Conservation (phyloP, 2,888 invertebrate genomes). For the Graphium colonna region DNA sequence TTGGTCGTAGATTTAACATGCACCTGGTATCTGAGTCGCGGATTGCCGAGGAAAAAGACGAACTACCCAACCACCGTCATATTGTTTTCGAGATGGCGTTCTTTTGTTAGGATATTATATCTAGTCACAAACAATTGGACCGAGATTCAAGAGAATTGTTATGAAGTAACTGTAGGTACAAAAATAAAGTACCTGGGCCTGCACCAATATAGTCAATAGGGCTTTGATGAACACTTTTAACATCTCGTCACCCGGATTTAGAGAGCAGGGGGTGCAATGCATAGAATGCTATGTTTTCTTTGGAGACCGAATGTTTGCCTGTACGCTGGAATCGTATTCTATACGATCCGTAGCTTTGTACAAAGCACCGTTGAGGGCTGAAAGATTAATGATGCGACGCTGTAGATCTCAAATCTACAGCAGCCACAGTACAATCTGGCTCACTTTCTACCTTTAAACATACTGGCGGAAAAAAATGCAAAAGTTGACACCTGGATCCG, state of each 20-base stretch:
- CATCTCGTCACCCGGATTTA: background rate
- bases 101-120: background rate
- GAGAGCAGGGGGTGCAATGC: background rate
- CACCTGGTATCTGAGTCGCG: background rate
- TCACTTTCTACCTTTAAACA: background rate
- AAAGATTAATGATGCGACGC: background rate
- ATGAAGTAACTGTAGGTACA: background rate
- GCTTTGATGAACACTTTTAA: background rate
- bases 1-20: conserved; percentile 27
- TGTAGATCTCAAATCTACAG: background rate
- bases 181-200: background rate
- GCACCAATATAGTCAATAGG: background rate
- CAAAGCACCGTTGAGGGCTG: background rate
- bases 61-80: background rate
- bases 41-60: background rate
- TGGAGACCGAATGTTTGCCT: background rate
- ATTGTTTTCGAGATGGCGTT: background rate
- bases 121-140: background rate
- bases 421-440: background rate
- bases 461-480: background rate
- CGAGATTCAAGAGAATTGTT: background rate
- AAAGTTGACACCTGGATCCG: background rate
- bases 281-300: background rate
- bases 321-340: background rate
- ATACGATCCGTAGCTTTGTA: conserved; percentile 1